phyloP scores from a whole-genome alignment of 2,113 vertebrate genomes.

The Plotosus lineatus region DNA sequence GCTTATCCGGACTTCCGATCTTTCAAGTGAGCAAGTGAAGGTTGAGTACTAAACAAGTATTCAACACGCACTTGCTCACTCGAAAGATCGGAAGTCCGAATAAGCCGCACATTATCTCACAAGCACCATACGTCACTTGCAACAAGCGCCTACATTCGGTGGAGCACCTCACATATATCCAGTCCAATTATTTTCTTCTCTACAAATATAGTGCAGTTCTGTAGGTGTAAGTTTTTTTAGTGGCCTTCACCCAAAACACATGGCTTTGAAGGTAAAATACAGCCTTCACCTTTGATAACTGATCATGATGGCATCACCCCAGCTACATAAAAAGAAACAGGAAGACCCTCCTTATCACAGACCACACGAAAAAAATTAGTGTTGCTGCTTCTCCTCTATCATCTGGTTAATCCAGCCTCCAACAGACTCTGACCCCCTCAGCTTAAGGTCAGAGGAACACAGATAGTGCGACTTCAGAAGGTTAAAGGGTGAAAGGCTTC shows the following conservation, averaged over 20 bases:
- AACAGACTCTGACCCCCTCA: not conserved
- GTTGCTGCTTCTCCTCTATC: not conserved
- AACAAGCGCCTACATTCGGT: no score
- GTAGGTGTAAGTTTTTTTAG: not conserved
- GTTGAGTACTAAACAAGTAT: no score
- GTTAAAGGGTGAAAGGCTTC: slow-evolving; percentile 4
- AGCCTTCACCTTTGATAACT: not conserved
- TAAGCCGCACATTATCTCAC: no score
- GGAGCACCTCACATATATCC: no score
- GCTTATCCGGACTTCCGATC: no score
- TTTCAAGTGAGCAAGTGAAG: no score
- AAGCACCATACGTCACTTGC: no score
- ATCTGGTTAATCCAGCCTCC: slow-evolving; percentile 6
- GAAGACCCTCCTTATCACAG: not conserved
- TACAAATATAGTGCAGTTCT: not conserved
- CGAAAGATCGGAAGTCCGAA: no score
- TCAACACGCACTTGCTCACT: no score
- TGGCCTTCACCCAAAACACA: not conserved
- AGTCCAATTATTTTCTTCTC: no score
- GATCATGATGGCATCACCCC: not conserved
- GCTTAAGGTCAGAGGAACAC: not conserved
- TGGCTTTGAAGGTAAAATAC: not conserved
- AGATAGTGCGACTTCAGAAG: not conserved
- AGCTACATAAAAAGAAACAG: not conserved
- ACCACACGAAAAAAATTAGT: not conserved